A percentile compares a stretch with the other conserved stretches of the same genome.
Conservation (phyloP, 2,888 invertebrate genomes). For the Agonopterix alstromeriana region DNA sequence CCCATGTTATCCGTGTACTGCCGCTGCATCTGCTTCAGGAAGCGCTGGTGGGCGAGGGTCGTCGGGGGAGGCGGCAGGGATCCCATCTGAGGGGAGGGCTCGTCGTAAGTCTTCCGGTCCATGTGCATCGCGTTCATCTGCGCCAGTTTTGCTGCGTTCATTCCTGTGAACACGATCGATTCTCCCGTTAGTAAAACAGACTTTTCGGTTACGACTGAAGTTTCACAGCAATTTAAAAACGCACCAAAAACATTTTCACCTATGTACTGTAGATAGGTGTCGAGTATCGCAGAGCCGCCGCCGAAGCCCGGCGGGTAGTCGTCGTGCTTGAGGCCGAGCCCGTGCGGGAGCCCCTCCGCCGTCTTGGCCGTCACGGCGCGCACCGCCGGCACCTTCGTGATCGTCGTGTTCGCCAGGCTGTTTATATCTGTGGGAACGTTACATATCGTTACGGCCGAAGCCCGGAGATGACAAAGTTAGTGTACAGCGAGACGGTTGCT, state of each 20-base stretch:
- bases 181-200: too few species aligned
- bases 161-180: constrained; percentile 70
- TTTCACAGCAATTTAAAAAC: constrained; percentile 14
- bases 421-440: constrained; percentile 51
- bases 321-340: constrained; percentile 80
- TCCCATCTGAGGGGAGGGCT: constrained; percentile 74
- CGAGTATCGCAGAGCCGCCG: constrained; percentile 86
- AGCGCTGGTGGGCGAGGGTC: constrained; percentile 75
- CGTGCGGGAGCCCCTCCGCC: constrained; percentile 78
- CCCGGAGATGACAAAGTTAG: too few species aligned
- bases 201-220: too few species aligned
- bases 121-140: constrained; percentile 81
- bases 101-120: constrained; percentile 72
- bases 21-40: constrained; percentile 79
- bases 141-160: constrained; percentile 87
- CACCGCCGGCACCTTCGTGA: constrained; percentile 76
- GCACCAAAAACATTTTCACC: constrained; percentile 87
- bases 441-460: not conserved
- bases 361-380: constrained; percentile 82
- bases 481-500: not conserved
- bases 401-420: constrained; percentile 79
- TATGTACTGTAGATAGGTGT: constrained; percentile 92
- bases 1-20: constrained; percentile 75
- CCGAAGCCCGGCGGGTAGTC: constrained; percentile 82
- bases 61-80: constrained; percentile 75